A percentile compares a stretch with the other conserved stretches of the same genome.
These are phyloP conservation scores for Silurus asotus DNA, from an alignment of 2,113 vertebrate genomes.

Conservation along the genomic window DNA sequence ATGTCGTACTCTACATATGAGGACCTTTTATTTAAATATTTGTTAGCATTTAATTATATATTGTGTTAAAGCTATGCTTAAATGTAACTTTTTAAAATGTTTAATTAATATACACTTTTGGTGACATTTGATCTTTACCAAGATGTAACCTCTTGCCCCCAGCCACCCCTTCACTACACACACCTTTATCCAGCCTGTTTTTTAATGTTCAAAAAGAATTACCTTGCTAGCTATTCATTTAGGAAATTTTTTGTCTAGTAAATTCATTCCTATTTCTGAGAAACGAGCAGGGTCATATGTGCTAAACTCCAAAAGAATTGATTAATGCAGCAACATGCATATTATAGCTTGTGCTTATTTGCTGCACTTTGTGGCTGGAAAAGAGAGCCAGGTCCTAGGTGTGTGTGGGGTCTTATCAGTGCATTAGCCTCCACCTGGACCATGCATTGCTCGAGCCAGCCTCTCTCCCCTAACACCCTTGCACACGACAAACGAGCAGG, in stretches of 20 bases:
- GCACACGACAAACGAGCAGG: conserved; percentile 74
- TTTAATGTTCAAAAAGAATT: conserved; percentile 68
- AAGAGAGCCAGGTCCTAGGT: conserved; percentile 16
- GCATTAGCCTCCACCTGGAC: conserved; percentile 35
- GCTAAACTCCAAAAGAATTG: conserved; percentile 40
- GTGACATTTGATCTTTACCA: not conserved
- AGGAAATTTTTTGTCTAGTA: conserved; percentile 50
- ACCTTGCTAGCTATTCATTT: conserved; percentile 61
- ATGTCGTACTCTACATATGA: conserved; percentile 29
- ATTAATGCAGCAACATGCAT: conserved; percentile 36
- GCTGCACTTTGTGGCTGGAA: conserved; percentile 28
- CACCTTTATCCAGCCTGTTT: conserved; percentile 40
- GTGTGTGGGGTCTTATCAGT: conserved; percentile 67
- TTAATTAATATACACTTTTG: not conserved
- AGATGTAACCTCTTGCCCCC: not conserved
- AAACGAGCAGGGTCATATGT: conserved; percentile 46
- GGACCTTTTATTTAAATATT: not conserved
- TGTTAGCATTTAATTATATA: not conserved
- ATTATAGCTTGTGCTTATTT: conserved; percentile 30
- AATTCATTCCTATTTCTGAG: conserved; percentile 47
- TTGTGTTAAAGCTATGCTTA: too few species aligned
- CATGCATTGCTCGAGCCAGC: conserved; percentile 22
- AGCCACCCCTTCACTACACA: not conserved
- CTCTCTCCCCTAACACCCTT: conserved; percentile 67
- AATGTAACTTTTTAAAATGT: too few species aligned